These are phyloP conservation scores for Laupala kohalensis DNA, from an alignment of 1,140 invertebrate species.

Conservation along the genomic window DNA sequence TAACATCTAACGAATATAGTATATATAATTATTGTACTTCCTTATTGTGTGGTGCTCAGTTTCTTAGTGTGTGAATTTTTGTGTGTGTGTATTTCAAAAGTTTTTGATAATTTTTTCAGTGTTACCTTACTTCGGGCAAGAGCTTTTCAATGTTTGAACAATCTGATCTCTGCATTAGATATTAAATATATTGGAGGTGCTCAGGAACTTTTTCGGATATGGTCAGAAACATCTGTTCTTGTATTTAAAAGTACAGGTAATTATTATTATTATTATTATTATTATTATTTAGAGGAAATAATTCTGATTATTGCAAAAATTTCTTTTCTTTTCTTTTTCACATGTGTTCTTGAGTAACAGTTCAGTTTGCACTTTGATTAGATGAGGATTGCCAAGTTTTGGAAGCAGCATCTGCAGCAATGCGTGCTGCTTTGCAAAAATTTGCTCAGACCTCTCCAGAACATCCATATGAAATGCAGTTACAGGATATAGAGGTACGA, in stretches of 20 bases:
- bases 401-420: conserved; percentile 48
- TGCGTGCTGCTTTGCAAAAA: conserved; percentile 43
- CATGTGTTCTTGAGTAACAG: not conserved
- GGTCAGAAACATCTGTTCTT: conserved; percentile 40
- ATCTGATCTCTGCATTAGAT: conserved; percentile 44
- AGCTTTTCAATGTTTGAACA: conserved; percentile 51
- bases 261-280: not conserved
- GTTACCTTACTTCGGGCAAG: conserved; percentile 28
- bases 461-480: not conserved
- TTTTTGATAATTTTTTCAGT: not conserved
- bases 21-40: no score
- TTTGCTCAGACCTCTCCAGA: conserved; percentile 18
- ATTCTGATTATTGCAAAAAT: not conserved
- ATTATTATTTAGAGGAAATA: no score
- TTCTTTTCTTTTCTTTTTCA: not conserved
- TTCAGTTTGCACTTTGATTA: not conserved
- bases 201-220: conserved; percentile 33
- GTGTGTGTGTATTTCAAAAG: not conserved
- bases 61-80: no score
- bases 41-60: no score
- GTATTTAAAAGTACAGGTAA: conserved; percentile 32
- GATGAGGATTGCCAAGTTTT: conserved; percentile 25
- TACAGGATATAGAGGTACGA: not conserved
- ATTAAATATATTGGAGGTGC: conserved; percentile 43
- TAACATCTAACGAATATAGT: no score